Conservation (phyloP, 1,140 invertebrate genomes). For the Muscidifurax raptorellus region DNA sequence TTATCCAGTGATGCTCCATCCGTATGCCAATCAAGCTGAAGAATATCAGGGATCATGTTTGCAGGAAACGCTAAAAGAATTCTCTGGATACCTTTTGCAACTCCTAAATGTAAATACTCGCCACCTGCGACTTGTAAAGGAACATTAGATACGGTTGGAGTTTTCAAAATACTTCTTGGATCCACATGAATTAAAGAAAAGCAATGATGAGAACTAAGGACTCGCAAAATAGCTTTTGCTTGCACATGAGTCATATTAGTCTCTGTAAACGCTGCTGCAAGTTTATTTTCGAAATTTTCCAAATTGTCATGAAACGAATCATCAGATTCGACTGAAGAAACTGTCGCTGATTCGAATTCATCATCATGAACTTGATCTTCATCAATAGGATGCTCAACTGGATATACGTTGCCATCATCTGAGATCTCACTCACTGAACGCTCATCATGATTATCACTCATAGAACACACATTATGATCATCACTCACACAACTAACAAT, state of each 20-base stretch:
- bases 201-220: not conserved
- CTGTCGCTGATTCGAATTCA: too few species aligned
- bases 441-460: too few species aligned
- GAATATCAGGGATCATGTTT: not conserved
- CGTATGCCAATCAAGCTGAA: not conserved
- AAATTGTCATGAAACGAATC: too few species aligned
- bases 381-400: too few species aligned
- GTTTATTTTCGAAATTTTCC: not conserved
- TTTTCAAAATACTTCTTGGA: not conserved
- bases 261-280: not conserved
- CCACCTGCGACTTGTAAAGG: not conserved
- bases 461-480: too few species aligned
- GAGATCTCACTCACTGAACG: too few species aligned
- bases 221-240: not conserved
- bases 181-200: not conserved
- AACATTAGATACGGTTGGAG: not conserved
- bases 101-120: slow-evolving; percentile 8
- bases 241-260: not conserved
- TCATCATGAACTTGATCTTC: too few species aligned
- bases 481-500: too few species aligned
- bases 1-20: not conserved
- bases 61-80: too few species aligned
- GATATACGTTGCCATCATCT: too few species aligned
- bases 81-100: not conserved
- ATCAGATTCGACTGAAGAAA: too few species aligned